phyloP scores from a whole-genome alignment of 2,797 vertebrate species.

The Prionace glauca region DNA sequence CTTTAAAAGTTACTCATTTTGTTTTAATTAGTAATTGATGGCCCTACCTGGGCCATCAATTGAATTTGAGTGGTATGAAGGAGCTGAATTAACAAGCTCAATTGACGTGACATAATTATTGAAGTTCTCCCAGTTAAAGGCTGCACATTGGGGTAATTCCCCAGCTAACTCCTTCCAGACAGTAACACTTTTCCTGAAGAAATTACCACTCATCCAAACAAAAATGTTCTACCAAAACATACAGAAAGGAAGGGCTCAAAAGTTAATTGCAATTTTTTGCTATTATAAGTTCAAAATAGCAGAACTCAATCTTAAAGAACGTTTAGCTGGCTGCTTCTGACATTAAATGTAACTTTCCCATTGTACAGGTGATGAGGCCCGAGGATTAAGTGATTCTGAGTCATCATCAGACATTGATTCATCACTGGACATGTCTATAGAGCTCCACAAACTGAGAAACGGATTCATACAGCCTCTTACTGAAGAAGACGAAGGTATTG shows the following conservation, averaged over 20 bases:
- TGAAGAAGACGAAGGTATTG: constrained; percentile 43
- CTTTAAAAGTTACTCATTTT: neutral
- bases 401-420: constrained; percentile 77
- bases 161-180: neutral
- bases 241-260: neutral
- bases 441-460: constrained; percentile 42
- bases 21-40: neutral
- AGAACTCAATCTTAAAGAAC: neutral
- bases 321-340: neutral
- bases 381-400: constrained; percentile 84
- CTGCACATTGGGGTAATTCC: neutral
- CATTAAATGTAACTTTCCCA: constrained; percentile 33
- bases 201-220: neutral
- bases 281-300: neutral
- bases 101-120: neutral
- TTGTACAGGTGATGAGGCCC: constrained; percentile 80
- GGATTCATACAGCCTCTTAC: constrained; percentile 44
- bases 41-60: neutral
- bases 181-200: neutral
- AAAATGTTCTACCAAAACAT: neutral
- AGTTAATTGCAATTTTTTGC: neutral
- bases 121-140: neutral
- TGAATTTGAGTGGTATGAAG: neutral
- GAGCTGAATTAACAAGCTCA: neutral
- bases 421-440: constrained; percentile 54